Evolutionary conservation across 2,113 vertebrate species (phyloP).

Genomic region (Butorides virescens): DNA sequence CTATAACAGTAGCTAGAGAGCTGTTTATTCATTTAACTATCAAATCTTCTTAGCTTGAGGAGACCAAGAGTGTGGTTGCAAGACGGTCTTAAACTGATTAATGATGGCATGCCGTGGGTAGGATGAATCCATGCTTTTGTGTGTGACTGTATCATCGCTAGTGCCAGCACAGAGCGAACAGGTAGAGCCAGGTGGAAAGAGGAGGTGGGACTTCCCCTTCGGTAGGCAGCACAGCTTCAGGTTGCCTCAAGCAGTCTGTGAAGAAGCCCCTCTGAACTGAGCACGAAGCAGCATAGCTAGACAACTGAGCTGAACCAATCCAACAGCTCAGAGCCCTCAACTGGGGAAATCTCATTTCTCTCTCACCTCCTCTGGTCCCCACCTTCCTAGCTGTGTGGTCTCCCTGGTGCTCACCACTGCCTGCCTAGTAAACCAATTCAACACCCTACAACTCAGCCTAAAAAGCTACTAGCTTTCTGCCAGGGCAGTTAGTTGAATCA

Average conservation of each 20-base stretch:
- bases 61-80: background rate
- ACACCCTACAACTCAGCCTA: background rate
- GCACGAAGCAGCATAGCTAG: fast-evolving
- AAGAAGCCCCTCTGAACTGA: background rate
- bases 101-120: background rate
- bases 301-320: background rate
- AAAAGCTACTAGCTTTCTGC: background rate
- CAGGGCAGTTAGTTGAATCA: background rate
- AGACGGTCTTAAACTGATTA: background rate
- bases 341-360: background rate
- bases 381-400: background rate
- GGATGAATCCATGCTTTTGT: background rate
- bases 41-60: background rate
- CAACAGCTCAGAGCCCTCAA: background rate
- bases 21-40: background rate
- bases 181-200: background rate
- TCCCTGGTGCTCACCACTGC: background rate
- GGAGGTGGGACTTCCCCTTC: background rate
- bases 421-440: background rate
- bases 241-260: background rate
- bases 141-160: background rate
- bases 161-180: background rate
- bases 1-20: background rate
- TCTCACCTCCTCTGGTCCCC: fast-evolving
- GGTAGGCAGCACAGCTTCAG: background rate